Percentiles rank a stretch among this genome's conserved stretches.
These are phyloP conservation scores for Phrynocephalus guinanensis DNA, from an alignment of 2,797 vertebrate genomes.

Conservation along the genomic window DNA sequence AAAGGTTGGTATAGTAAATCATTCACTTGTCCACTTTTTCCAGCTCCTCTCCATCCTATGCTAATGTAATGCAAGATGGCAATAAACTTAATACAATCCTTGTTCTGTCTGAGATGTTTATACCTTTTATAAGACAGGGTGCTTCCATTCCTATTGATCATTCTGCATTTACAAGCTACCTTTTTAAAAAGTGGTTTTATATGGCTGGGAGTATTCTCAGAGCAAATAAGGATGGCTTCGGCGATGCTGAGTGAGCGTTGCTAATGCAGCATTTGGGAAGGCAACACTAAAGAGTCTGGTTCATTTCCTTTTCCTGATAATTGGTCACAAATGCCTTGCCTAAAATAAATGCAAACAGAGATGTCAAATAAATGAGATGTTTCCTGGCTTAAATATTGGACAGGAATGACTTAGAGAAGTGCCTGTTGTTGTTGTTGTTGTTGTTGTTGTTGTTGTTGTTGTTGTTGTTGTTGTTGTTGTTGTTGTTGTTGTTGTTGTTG, in stretches of 20 bases:
- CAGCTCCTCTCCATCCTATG: neutral
- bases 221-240: conserved; percentile 12
- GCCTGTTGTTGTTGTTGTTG: too few species aligned
- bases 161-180: conserved; percentile 7
- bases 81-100: neutral
- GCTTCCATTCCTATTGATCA: neutral
- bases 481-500: too few species aligned
- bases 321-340: conserved; percentile 10
- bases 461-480: too few species aligned
- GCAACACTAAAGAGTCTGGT: neutral
- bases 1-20: neutral
- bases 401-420: neutral
- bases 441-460: too few species aligned
- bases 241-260: neutral
- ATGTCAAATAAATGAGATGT: neutral
- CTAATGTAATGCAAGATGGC: neutral
- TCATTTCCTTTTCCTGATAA: conserved; percentile 22
- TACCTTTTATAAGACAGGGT: neutral
- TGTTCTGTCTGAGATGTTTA: neutral
- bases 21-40: neutral
- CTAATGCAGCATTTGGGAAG: conserved; percentile 19
- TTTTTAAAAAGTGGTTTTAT: conserved; percentile 3
- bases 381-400: neutral
- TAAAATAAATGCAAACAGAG: neutral
- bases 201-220: neutral